Evolutionary conservation across 2,797 vertebrate species (phyloP), one percentile per base, ranked within the genome.

Genomic region (Garrulus glandarius): DNA sequence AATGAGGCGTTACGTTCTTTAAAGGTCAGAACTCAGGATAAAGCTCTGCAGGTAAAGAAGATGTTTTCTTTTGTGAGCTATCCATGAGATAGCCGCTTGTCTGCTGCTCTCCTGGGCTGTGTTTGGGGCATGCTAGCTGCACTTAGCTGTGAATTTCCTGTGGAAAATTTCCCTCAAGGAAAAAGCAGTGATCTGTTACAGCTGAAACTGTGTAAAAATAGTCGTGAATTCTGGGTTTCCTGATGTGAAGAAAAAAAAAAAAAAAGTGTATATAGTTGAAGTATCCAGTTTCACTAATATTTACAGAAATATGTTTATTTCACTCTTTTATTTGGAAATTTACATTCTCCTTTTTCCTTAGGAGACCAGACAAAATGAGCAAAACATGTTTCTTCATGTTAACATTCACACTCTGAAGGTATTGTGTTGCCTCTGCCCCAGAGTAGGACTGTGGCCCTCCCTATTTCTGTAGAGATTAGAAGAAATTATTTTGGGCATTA

Each of bases 41-140:
- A 64, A 84, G 68, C 23, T 50, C 37, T 39, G 34, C 24, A 19
- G 44, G 16, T 59, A 49, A 61, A n/a, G 13, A 19, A 13, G 20
- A 2, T 1, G 1, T 32, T 69, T 76, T 69, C 10, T 76, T 9
- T 43, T 32, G 18, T 32, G 23, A 57, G 26, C 30, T 15, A 5
- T 15, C 1, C 1, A 1, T 26, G 80, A 37, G 22, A 6, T 15
- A 26, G 21, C 12, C 0, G 0, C n/a, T 46, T 1, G 0, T 22
- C 22, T 43, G n/a, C 47, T 55, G 18, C n/a, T 55, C 39, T 53
- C 19, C 4, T 43, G 47, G 47, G 20, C 59, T 60, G 22, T 50
- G 17, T n/a, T 47, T 43, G 43, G 6, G 29, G 22, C 26, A 5
- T 29, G 2, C 15, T 21, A 44, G 17, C 39, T 5, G 15, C 43